These are phyloP conservation scores for Aeoliscus strigatus DNA, from an alignment of 2,797 vertebrate genomes.

Conservation along the genomic window DNA sequence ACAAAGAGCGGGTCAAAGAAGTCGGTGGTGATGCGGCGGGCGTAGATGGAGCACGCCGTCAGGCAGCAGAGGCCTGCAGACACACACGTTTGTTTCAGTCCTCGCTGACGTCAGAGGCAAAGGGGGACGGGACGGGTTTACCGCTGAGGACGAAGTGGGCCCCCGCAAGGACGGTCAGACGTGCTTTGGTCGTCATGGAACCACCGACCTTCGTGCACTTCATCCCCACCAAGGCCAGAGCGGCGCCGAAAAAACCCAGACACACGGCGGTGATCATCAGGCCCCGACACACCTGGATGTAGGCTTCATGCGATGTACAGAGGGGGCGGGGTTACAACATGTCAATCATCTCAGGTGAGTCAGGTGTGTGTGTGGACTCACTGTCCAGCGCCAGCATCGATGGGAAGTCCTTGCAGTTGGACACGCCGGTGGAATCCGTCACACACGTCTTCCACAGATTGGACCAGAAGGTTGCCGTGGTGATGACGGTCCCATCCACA, in stretches of 20 bases:
- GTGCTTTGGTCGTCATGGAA: slow-evolving; percentile 85
- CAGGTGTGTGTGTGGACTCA: slow-evolving; percentile 55
- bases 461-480: slow-evolving; percentile 92
- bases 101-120: too few species aligned
- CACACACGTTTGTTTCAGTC: too few species aligned
- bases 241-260: slow-evolving; percentile 89
- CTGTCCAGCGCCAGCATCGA: slow-evolving; percentile 92
- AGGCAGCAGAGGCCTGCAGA: slow-evolving; percentile 90
- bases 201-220: slow-evolving; percentile 95
- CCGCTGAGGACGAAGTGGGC: slow-evolving; percentile 87
- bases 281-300: slow-evolving; percentile 92
- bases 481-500: slow-evolving; percentile 93
- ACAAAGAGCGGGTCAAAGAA: slow-evolving; percentile 94
- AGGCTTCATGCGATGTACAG: slow-evolving; percentile 66
- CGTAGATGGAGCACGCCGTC: slow-evolving; percentile 92
- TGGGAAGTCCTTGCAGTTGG: slow-evolving; percentile 95
- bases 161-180: slow-evolving; percentile 84
- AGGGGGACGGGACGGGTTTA: too few species aligned
- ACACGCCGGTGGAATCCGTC: slow-evolving; percentile 91
- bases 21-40: slow-evolving; percentile 93
- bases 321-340: background rate
- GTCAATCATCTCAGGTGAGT: background rate
- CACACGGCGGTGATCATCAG: slow-evolving; percentile 89
- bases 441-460: slow-evolving; percentile 96
- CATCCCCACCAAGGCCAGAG: slow-evolving; percentile 89